A percentile compares a stretch with the other conserved stretches of the same genome.
Evolutionary conservation across 2,797 vertebrate species (phyloP).

Genomic region (Hylomyscus alleni): DNA sequence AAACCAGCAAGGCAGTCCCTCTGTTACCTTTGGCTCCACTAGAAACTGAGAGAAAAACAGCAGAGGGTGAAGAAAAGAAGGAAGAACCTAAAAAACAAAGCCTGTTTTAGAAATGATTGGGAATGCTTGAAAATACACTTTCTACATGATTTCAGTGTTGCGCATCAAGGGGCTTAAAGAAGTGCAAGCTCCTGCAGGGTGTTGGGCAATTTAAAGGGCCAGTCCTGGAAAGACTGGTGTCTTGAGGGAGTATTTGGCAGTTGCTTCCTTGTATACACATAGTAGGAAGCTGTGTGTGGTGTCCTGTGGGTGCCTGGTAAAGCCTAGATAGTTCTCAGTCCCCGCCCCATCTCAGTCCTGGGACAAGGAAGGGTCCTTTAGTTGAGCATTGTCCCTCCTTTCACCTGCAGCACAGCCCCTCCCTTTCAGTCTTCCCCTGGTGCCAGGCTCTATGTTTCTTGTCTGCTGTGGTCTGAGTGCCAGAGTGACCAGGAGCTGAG

Average conservation of each 20-base stretch:
- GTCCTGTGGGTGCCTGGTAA: background rate
- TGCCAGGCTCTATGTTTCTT: background rate
- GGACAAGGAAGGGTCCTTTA: background rate
- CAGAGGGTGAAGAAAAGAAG: conserved; percentile 64
- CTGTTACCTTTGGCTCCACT: conserved; percentile 49
- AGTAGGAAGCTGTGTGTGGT: background rate
- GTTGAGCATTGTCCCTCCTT: background rate
- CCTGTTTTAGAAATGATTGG: conserved; percentile 73
- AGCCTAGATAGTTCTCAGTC: background rate
- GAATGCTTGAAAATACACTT: conserved; percentile 65
- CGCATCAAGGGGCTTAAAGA: background rate
- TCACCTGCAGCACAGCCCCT: background rate
- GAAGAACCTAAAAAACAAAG: conserved; percentile 60
- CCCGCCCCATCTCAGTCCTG: background rate
- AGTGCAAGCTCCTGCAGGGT: background rate
- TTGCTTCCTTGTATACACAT: background rate
- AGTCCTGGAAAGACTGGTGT: background rate
- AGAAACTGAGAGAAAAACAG: conserved; percentile 56
- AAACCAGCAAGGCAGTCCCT: conserved; percentile 35
- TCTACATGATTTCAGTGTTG: conserved; percentile 52
- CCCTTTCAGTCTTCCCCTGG: background rate
- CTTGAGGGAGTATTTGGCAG: background rate
- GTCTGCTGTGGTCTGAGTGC: background rate
- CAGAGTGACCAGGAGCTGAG: too few species aligned
- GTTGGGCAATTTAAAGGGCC: background rate